These are phyloP conservation scores for Psittacara wagleri DNA, from an alignment of 2,113 vertebrate genomes.

Conservation along the genomic window DNA sequence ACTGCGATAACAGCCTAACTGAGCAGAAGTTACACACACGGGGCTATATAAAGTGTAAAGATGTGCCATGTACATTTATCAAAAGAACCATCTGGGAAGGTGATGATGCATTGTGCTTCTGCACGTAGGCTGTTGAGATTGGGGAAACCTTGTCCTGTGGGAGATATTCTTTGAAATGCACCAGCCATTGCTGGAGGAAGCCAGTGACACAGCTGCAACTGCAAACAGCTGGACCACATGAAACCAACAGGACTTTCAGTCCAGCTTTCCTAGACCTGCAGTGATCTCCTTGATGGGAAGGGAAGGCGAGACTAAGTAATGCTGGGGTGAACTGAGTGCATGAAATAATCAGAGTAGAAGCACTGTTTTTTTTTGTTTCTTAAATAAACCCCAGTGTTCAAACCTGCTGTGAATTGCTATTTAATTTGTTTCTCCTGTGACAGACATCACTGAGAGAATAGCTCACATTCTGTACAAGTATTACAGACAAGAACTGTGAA, in stretches of 20 bases:
- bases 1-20: neutral
- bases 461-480: neutral
- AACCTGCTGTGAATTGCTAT: neutral
- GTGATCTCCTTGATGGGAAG: neutral
- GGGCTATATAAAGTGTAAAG: neutral
- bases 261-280: neutral
- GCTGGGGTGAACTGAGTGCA: neutral
- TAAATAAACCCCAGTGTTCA: neutral
- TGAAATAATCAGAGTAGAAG: neutral
- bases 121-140: neutral
- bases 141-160: neutral
- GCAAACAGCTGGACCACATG: neutral
- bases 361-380: neutral
- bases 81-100: neutral
- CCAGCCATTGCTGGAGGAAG: neutral
- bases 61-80: rapidly evolving
- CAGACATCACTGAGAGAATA: neutral
- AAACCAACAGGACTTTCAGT: neutral
- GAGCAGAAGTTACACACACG: neutral
- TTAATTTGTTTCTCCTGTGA: neutral
- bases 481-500: neutral
- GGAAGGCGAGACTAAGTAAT: neutral
- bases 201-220: neutral
- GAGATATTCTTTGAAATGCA: neutral
- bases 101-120: neutral